Percentiles rank a stretch among this genome's conserved stretches.
These are phyloP conservation scores for human (Homo sapiens) DNA, from an alignment of 2,113 vertebrate species.

Conservation along the genomic window DNA sequence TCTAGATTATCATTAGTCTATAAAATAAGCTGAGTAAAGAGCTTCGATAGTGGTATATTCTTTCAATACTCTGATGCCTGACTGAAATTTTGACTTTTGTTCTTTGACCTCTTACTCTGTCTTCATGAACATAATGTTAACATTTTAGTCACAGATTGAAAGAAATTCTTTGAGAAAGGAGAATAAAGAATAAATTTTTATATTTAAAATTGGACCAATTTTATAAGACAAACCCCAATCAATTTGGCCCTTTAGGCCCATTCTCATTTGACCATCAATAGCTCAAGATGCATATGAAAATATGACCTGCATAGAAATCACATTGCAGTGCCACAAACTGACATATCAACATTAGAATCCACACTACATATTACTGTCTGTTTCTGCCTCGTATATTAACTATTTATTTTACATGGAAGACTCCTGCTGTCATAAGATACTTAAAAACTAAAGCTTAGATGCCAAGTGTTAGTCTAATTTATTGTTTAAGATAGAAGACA, in stretches of 20 bases:
- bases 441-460: constrained; percentile 1
- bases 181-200: background rate
- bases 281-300: background rate
- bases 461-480: background rate
- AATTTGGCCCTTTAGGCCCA: background rate
- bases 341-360: background rate
- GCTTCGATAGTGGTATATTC: background rate
- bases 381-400: background rate
- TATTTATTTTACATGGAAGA: background rate
- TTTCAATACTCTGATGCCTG: background rate
- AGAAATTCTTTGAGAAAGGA: background rate
- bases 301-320: background rate
- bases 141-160: background rate
- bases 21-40: background rate
- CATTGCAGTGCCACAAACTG: background rate
- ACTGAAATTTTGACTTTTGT: background rate
- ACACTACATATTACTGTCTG: background rate
- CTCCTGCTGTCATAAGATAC: background rate
- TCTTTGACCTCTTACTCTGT: background rate
- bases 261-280: background rate
- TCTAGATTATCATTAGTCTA: background rate
- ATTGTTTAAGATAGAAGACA: constrained; percentile 45
- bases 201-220: background rate
- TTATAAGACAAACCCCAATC: background rate
- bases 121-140: background rate